These are phyloP conservation scores for Caenorhabditis remanei DNA, from an alignment of 1,140 invertebrate genomes.

Conservation along the genomic window DNA sequence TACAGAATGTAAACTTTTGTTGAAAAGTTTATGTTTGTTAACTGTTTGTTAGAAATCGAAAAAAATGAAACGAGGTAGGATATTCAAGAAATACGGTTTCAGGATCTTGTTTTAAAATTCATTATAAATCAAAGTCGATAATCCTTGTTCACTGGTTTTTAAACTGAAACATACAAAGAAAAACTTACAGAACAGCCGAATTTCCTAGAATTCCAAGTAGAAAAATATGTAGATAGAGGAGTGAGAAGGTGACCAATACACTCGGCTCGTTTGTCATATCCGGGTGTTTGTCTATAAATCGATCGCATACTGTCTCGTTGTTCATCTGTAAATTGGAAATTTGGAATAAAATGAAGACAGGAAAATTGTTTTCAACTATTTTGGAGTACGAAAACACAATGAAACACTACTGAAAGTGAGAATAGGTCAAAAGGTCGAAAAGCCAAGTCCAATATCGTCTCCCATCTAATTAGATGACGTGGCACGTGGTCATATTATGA, in stretches of 20 bases:
- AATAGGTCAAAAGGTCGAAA: conserved; percentile 21
- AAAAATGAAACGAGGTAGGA: neutral
- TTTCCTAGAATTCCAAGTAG: conserved; percentile 75
- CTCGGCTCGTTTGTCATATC: conserved; percentile 72
- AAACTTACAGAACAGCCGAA: conserved; percentile 69
- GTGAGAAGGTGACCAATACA: conserved; percentile 68
- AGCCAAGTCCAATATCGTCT: neutral
- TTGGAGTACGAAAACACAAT: no score
- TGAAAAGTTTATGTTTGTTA: no score
- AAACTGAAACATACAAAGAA: neutral
- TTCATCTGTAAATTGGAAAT: conserved; percentile 35
- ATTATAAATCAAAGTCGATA: no score
- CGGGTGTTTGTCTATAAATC: conserved; percentile 67
- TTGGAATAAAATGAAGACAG: neutral
- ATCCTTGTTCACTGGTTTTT: neutral
- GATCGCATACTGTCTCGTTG: conserved; percentile 48
- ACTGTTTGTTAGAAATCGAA: no score
- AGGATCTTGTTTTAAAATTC: neutral
- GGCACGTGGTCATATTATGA: conserved; percentile 15
- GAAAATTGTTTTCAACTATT: no score
- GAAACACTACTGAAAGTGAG: no score
- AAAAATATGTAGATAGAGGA: conserved; percentile 75
- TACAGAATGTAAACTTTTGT: no score
- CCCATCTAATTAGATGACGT: conserved; percentile 22
- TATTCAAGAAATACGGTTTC: conserved; percentile 19